A percentile compares a stretch with the other conserved stretches of the same genome.
These are phyloP conservation scores for Nibea albiflora DNA, from an alignment of 2,113 vertebrate species.

Conservation along the genomic window DNA sequence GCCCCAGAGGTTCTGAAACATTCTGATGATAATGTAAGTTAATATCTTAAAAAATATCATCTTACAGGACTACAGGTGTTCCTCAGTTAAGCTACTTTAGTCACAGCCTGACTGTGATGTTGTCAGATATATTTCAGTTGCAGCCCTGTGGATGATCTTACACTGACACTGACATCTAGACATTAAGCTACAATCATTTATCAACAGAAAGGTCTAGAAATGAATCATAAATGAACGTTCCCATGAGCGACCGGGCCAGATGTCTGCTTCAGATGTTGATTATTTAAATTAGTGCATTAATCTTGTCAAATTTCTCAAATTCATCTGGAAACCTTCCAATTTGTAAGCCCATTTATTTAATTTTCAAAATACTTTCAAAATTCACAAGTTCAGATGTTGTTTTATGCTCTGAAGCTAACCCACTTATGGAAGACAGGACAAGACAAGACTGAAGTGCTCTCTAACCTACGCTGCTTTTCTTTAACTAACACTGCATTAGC, in stretches of 20 bases:
- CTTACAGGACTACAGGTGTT: background rate
- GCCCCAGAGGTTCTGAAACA: background rate
- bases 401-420: background rate
- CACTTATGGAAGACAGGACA: constrained; percentile 17
- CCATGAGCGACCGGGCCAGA: background rate
- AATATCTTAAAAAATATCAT: background rate
- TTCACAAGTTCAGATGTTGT: too few relatives aligned
- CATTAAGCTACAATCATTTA: background rate
- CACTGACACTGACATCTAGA: background rate
- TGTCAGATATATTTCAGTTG: background rate
- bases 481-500: constrained; percentile 21
- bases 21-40: background rate
- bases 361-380: background rate
- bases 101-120: background rate
- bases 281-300: background rate
- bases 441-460: constrained; percentile 12
- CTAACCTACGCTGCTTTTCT: background rate
- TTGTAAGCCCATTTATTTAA: background rate
- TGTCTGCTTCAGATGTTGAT: background rate
- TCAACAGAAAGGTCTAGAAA: background rate
- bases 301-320: background rate
- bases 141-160: background rate
- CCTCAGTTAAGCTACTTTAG: background rate
- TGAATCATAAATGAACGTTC: background rate
- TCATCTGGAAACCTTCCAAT: background rate